Percentiles rank a stretch among this genome's conserved stretches.
Conservation (phyloP, 1,140 invertebrate species). For the Euwallacea fornicatus region DNA sequence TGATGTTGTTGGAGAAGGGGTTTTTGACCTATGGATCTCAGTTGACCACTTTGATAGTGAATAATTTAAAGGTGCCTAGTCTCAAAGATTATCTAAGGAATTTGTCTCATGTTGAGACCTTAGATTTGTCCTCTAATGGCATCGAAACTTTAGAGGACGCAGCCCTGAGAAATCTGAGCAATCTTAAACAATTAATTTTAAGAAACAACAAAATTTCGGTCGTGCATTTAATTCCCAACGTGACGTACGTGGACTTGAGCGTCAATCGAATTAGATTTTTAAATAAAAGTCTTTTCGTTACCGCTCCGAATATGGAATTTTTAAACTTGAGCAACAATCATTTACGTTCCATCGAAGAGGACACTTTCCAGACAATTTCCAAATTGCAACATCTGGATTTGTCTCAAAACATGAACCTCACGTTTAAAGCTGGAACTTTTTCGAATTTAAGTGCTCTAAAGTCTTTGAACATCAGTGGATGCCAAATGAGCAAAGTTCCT, state of each 20-base stretch:
- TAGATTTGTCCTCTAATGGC: slow-evolving; percentile 17
- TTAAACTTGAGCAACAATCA: slow-evolving; percentile 34
- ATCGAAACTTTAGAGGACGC: slow-evolving; percentile 4
- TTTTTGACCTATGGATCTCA: slow-evolving; percentile 20
- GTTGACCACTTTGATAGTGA: slow-evolving; percentile 11
- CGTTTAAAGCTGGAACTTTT: slow-evolving; percentile 30
- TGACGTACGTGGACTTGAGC: slow-evolving; percentile 16
- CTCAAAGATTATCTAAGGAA: slow-evolving; percentile 14
- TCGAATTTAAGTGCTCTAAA: slow-evolving; percentile 21
- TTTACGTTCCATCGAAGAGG: slow-evolving; percentile 9
- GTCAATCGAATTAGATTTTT: slow-evolving; percentile 13
- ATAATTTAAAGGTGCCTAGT: not conserved
- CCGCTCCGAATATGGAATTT: slow-evolving; percentile 19
- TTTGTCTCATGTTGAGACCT: slow-evolving; percentile 12
- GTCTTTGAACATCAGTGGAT: slow-evolving; percentile 16
- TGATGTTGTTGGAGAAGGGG: not conserved
- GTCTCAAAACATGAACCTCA: slow-evolving; percentile 5
- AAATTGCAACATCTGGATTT: slow-evolving; percentile 20
- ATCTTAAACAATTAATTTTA: slow-evolving; percentile 28
- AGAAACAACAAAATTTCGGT: slow-evolving; percentile 26
- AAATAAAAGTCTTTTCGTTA: slow-evolving; percentile 2
- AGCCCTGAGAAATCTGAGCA: slow-evolving; percentile 25
- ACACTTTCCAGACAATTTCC: slow-evolving; percentile 9
- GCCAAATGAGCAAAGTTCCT: slow-evolving; percentile 4
- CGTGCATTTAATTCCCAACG: slow-evolving; percentile 7